Conservation (phyloP, 2,888 invertebrate species). For the Cerastis leucographa region DNA sequence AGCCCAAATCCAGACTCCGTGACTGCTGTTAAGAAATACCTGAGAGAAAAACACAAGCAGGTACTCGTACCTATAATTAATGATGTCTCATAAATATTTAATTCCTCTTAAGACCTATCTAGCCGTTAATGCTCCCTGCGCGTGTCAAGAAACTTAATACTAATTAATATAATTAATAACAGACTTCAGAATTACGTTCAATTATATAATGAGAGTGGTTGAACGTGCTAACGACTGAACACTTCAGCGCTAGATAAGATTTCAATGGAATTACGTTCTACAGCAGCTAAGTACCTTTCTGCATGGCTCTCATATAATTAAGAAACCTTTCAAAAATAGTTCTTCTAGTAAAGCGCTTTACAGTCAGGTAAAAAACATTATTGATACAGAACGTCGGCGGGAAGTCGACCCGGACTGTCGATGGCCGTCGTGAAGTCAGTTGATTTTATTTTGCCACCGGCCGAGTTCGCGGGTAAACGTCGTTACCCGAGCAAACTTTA, state of each 20-base stretch:
- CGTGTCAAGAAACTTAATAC: slow-evolving; percentile 34
- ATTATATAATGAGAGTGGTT: slow-evolving; percentile 34
- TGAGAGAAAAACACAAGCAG: too few relatives aligned
- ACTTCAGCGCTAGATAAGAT: slow-evolving; percentile 30
- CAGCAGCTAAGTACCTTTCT: slow-evolving; percentile 10
- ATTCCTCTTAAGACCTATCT: slow-evolving; percentile 7
- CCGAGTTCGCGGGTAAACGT: slow-evolving; percentile 77
- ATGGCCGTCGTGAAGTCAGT: slow-evolving; percentile 71
- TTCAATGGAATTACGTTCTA: slow-evolving; percentile 35
- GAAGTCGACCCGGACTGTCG: slow-evolving; percentile 56
- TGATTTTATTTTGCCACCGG: slow-evolving; percentile 78
- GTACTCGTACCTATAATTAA: neutral
- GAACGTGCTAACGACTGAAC: slow-evolving; percentile 41
- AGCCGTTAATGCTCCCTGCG: slow-evolving; percentile 2
- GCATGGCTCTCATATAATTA: slow-evolving; percentile 11
- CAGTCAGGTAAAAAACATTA: slow-evolving; percentile 54
- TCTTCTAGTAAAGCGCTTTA: slow-evolving; percentile 24
- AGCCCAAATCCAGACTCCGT: too few relatives aligned
- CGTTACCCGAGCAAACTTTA: slow-evolving; percentile 78
- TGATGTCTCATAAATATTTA: neutral
- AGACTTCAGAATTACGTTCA: slow-evolving; percentile 33
- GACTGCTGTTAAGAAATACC: too few relatives aligned
- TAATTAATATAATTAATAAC: slow-evolving; percentile 37
- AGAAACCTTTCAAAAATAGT: slow-evolving; percentile 24
- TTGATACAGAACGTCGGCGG: slow-evolving; percentile 51